Percentiles rank a stretch among this genome's conserved stretches.
phyloP scores from a whole-genome alignment of 1,140 invertebrate genomes.

The Papilio dardanus region DNA sequence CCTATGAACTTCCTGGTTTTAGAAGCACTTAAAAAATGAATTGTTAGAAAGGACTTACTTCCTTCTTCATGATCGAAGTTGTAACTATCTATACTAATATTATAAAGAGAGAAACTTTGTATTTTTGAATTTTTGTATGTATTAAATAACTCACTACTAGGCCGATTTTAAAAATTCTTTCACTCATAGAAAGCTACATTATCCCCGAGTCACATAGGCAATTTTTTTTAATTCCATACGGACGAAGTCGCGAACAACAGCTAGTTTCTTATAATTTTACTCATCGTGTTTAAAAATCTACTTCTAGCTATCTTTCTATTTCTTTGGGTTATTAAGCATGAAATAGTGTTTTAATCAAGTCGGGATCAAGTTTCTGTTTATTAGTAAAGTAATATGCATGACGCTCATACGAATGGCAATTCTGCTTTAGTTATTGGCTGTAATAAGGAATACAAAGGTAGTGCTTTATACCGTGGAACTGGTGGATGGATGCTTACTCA shows the following conservation, averaged over 20 bases:
- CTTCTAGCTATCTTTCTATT: background rate
- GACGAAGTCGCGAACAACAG: no score
- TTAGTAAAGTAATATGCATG: background rate
- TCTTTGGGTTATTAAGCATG: background rate
- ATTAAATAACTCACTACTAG: no score
- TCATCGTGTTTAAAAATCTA: background rate
- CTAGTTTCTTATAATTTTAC: no score
- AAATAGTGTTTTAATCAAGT: background rate
- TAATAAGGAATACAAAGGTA: no score
- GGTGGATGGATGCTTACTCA: background rate
- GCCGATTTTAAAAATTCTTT: no score
- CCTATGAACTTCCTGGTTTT: background rate
- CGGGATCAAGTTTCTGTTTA: background rate
- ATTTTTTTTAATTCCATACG: no score
- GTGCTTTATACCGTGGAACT: background rate
- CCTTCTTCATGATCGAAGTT: background rate
- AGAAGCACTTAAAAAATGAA: background rate
- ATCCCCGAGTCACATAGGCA: no score
- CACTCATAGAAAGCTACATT: no score
- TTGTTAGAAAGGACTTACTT: background rate
- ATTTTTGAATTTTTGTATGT: no score
- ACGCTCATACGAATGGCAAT: background rate
- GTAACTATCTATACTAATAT: no score
- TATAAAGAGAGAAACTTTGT: no score
- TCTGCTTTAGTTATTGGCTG: background rate